Evolutionary conservation across 2,888 invertebrate species (phyloP), one percentile per base, ranked within the genome.

Genomic region (Elmis aenea): DNA sequence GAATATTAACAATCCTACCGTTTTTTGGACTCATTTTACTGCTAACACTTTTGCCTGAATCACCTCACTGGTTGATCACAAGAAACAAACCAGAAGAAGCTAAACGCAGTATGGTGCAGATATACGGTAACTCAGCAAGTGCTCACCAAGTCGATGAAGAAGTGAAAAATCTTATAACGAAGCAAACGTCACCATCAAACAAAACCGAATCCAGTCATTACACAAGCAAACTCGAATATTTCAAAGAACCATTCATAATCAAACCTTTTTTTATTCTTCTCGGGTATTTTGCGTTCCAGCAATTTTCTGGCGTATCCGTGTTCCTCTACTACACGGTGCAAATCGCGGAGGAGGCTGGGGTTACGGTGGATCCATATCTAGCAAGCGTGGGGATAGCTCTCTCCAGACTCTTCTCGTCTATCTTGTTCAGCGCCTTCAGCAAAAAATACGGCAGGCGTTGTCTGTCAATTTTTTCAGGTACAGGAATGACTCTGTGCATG

Each of bases 391-490:
- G 73, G 11, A 74, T 75, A 12, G 77, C 72, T 2, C 15, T 67
- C 0, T 69, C 72, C 1, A 64, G 77, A 27, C 51, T 75, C 0
- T 5, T 67, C 0, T 68, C 70, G 0, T 68, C 73, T 1, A 39
- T 71, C 6, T 29, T 69, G 8, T 66, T 72, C 0, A 67, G 71
- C n/a, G 61, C 58, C 5, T 50, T 70, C 1, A 74, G 75, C 2
- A 75, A 76, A 32, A 66, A 62, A 26, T 72, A 69, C 24, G 83
- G 83, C 0, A 61, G 81, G 27, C 59, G 77, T 27, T 66, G 72
- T 2, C 68, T 81, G 1, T 71, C 81, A 0, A 63, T 79, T 3
- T 39, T 73, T 18, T 80, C 79, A 1, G 79, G 81, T 1, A 41
- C 64, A 0, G 70, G 75, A 0, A 77, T 77, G 70, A 64, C 70